Percentiles rank a stretch among this genome's conserved stretches.
Evolutionary conservation across 2,888 invertebrate species (phyloP).

Genomic region (Pomacea canaliculata): DNA sequence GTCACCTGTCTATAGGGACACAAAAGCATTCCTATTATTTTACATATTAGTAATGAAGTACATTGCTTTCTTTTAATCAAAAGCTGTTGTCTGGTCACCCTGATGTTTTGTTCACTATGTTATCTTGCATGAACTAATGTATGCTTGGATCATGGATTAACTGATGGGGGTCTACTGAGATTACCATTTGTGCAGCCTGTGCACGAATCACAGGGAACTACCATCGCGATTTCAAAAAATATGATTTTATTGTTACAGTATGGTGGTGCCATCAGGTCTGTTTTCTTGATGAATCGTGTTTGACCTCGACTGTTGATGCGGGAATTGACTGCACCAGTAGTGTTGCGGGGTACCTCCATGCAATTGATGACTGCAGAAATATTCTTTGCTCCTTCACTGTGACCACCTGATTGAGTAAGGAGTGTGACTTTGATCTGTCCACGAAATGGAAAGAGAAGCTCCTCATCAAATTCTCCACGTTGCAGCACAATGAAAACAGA

Average conservation of each 20-base stretch:
- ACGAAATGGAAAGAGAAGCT: slow-evolving; percentile 47
- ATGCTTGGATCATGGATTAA: too few relatives aligned
- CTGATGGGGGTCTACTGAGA: too few relatives aligned
- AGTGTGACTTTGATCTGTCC: slow-evolving; percentile 19
- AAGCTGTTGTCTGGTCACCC: too few relatives aligned
- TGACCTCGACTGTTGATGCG: slow-evolving; percentile 20
- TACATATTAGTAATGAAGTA: too few relatives aligned
- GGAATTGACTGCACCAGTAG: slow-evolving; percentile 3
- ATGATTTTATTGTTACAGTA: slow-evolving; percentile 19
- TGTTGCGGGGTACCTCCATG: slow-evolving; percentile 21
- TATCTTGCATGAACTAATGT: too few relatives aligned
- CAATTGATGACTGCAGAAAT: slow-evolving; percentile 16
- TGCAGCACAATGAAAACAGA: slow-evolving; percentile 45
- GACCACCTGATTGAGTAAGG: slow-evolving; percentile 2
- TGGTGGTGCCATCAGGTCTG: slow-evolving; percentile 13
- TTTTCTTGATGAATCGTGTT: slow-evolving; percentile 23
- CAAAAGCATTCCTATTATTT: too few relatives aligned
- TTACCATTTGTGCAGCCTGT: neutral
- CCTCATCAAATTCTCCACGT: slow-evolving; percentile 49
- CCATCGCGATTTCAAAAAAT: slow-evolving; percentile 11
- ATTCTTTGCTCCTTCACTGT: neutral
- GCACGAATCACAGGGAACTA: neutral
- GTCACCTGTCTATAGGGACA: too few relatives aligned
- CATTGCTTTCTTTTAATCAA: too few relatives aligned
- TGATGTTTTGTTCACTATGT: too few relatives aligned